Conservation (phyloP, 2,888 invertebrate species). For the Pterostichus madidus region DNA sequence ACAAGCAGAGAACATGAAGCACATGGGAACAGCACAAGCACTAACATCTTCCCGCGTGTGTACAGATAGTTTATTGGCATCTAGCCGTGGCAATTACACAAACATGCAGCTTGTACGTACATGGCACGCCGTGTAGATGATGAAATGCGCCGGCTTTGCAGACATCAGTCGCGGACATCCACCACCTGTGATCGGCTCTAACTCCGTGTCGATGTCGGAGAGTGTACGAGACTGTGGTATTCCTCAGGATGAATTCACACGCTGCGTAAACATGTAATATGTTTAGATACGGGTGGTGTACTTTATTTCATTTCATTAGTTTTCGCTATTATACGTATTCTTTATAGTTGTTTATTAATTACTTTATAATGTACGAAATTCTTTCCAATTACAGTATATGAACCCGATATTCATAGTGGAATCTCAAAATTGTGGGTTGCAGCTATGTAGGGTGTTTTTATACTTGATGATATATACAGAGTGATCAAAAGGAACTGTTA, state of each 20-base stretch:
- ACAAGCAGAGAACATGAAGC: neutral
- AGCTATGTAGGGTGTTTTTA: too few relatives aligned
- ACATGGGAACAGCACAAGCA: conserved; percentile 1
- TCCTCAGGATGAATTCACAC: neutral
- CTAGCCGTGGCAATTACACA: conserved; percentile 36
- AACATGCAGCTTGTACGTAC: conserved; percentile 39
- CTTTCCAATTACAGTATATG: too few relatives aligned
- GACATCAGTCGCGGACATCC: conserved; percentile 2
- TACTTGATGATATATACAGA: too few relatives aligned
- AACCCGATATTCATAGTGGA: neutral
- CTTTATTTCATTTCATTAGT: neutral
- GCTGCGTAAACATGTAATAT: neutral
- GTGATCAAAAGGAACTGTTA: too few relatives aligned
- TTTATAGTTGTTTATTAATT: neutral
- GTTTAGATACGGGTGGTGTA: neutral
- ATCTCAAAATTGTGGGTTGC: neutral
- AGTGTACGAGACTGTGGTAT: too few relatives aligned
- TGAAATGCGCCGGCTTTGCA: conserved; percentile 20
- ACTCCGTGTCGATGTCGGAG: too few relatives aligned
- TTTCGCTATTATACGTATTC: neutral
- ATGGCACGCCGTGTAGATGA: neutral
- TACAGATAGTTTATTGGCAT: conserved; percentile 37
- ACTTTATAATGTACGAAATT: too few relatives aligned
- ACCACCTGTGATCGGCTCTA: conserved; percentile 16
- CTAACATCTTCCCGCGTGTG: conserved; percentile 3